phyloP scores from a whole-genome alignment of 2,888 invertebrate genomes.

The Crematogaster levior region DNA sequence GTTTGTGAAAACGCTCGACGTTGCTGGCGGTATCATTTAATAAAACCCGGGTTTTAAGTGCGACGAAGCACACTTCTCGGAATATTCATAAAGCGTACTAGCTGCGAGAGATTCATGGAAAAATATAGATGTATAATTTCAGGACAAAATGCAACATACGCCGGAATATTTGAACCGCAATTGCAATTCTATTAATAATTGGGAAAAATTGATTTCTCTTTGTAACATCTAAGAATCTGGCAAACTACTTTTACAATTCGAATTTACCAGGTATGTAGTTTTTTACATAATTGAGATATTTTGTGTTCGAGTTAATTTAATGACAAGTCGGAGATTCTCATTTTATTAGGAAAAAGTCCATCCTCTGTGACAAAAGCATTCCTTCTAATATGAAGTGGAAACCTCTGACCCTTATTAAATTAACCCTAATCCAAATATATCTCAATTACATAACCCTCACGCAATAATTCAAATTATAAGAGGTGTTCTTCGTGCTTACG shows the following conservation, averaged over 20 bases:
- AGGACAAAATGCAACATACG: slow-evolving; percentile 18
- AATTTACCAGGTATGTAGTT: background rate
- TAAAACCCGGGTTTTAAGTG: slow-evolving; percentile 42
- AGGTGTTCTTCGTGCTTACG: background rate
- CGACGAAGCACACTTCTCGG: slow-evolving; percentile 17
- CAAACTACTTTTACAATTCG: background rate
- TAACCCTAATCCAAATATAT: background rate
- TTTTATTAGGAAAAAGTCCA: background rate
- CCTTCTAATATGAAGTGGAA: background rate
- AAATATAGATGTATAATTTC: slow-evolving; percentile 37
- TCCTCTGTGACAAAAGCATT: background rate
- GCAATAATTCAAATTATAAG: background rate
- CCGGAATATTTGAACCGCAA: slow-evolving; percentile 16
- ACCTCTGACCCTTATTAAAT: background rate
- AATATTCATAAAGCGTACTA: slow-evolving; percentile 42
- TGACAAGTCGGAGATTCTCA: background rate
- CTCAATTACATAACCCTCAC: background rate
- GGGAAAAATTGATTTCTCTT: background rate
- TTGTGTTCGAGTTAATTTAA: background rate
- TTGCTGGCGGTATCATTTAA: slow-evolving; percentile 36
- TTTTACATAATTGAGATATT: background rate
- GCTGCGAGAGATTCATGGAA: slow-evolving; percentile 39
- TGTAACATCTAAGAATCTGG: background rate
- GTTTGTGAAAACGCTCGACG: slow-evolving; percentile 30
- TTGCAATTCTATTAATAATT: slow-evolving; percentile 23